phyloP scores from a whole-genome alignment of 2,113 vertebrate genomes.

The Ceyx margarethae region DNA sequence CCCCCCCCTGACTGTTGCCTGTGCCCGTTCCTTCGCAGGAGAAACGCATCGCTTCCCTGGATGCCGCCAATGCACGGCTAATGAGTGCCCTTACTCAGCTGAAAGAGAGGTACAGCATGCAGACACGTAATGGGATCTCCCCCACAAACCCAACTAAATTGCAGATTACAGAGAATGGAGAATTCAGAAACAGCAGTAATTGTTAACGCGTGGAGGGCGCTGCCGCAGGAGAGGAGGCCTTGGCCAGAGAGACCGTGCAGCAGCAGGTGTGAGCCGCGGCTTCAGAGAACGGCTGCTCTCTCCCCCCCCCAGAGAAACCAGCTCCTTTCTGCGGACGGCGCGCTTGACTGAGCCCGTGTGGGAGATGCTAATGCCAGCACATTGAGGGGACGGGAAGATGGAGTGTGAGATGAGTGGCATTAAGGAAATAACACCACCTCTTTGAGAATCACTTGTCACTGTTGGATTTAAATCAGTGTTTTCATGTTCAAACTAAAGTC shows the following conservation, averaged over 20 bases:
- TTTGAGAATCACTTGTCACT: slow-evolving; percentile 48
- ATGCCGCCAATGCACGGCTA: slow-evolving; percentile 93
- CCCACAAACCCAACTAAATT: slow-evolving; percentile 99
- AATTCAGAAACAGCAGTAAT: slow-evolving; percentile 99
- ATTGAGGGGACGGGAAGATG: slow-evolving; percentile 59
- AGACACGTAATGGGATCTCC: slow-evolving; percentile 97
- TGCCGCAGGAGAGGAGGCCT: slow-evolving; percentile 55
- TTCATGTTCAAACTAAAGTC: slow-evolving; percentile 51
- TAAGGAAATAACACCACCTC: slow-evolving; percentile 33
- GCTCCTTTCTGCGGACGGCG: slow-evolving; percentile 60
- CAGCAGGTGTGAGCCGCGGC: slow-evolving; percentile 52
- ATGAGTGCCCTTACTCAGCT: slow-evolving; percentile 98
- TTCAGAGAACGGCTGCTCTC: slow-evolving; percentile 54
- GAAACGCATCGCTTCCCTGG: slow-evolving; percentile 95
- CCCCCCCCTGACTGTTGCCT: not conserved
- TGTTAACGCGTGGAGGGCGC: slow-evolving; percentile 80
- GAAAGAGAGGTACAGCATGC: slow-evolving; percentile 99
- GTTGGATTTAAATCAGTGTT: slow-evolving; percentile 61
- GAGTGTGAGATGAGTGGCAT: slow-evolving; percentile 69
- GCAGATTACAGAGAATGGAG: slow-evolving; percentile 99
- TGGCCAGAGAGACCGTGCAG: slow-evolving; percentile 58
- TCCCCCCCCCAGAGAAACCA: slow-evolving; percentile 18
- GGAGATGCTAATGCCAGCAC: slow-evolving; percentile 47
- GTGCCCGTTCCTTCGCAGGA: slow-evolving; percentile 76
- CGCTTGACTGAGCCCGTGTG: slow-evolving; percentile 58